Conservation (phyloP, 2,797 vertebrate genomes). For the Anabas testudineus region DNA sequence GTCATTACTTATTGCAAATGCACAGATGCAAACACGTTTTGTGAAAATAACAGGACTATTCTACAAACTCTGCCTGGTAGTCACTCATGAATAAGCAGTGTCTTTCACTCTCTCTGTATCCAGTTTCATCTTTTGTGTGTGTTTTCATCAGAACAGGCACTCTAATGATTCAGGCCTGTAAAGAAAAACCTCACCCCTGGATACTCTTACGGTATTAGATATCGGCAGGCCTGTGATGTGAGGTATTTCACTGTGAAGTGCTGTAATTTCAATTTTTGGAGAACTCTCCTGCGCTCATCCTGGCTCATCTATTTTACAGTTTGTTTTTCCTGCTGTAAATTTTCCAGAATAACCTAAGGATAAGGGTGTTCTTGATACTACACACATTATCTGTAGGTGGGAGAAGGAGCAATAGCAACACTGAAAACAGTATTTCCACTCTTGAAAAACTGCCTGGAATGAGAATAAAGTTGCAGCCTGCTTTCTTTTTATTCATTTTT, state of each 20-base stretch:
- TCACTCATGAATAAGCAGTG: conserved; percentile 31
- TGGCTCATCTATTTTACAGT: conserved; percentile 23
- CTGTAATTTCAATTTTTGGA: conserved; percentile 36
- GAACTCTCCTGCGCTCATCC: conserved; percentile 22
- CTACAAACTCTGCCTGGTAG: conserved; percentile 1
- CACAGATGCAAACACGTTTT: not conserved
- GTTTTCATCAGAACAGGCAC: conserved; percentile 70
- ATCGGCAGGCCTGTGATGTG: conserved; percentile 36
- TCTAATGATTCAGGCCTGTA: conserved; percentile 41
- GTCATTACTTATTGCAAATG: not conserved
- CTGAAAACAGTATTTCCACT: conserved; percentile 19
- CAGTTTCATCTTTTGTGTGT: conserved; percentile 59
- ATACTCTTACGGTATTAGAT: conserved; percentile 43
- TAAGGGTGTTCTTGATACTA: conserved; percentile 24
- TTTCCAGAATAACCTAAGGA: conserved; percentile 57
- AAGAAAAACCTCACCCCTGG: conserved; percentile 24
- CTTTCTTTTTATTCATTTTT: not conserved
- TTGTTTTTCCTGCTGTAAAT: conserved; percentile 37
- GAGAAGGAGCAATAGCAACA: conserved; percentile 37
- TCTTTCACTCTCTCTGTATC: conserved; percentile 33
- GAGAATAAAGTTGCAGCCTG: conserved; percentile 14
- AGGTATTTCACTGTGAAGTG: conserved; percentile 39
- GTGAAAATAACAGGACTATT: conserved; percentile 14
- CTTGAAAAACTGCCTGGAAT: conserved; percentile 25
- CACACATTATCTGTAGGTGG: conserved; percentile 42